These are phyloP conservation scores for Numenius phaeopus DNA, from an alignment of 2,797 vertebrate genomes.

Conservation along the genomic window DNA sequence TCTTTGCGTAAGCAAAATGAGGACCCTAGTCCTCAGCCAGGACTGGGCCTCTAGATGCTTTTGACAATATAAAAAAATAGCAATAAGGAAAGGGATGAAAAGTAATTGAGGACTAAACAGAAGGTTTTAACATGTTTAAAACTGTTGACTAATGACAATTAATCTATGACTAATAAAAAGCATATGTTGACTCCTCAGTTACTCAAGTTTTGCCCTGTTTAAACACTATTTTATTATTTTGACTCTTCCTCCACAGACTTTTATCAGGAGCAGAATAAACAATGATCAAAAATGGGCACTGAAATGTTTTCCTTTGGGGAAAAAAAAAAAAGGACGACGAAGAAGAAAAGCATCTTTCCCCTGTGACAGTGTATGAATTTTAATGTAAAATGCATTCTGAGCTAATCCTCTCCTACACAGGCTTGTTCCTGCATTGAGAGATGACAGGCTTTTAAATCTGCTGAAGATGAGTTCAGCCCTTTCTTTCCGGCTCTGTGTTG, in stretches of 20 bases:
- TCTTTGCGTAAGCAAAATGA: neutral
- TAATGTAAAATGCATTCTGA: constrained; percentile 43
- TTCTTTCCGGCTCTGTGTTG: neutral
- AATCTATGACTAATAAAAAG: neutral
- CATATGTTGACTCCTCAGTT: neutral
- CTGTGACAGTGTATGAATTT: constrained; percentile 31
- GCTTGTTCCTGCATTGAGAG: neutral
- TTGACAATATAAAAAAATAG: neutral
- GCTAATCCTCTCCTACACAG: constrained; percentile 39
- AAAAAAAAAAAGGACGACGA: neutral
- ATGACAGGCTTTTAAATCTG: constrained; percentile 48
- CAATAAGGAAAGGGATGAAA: neutral
- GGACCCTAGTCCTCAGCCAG: neutral
- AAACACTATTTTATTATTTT: neutral
- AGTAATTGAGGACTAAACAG: neutral
- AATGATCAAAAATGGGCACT: neutral
- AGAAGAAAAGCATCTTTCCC: neutral
- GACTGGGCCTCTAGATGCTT: neutral
- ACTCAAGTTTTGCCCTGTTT: neutral
- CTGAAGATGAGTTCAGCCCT: constrained; percentile 6
- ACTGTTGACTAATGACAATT: neutral
- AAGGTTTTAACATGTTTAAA: neutral
- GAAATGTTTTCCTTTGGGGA: neutral
- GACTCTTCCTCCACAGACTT: neutral
- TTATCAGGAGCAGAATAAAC: constrained; percentile 8